These are phyloP conservation scores for Endotricha flammealis DNA, from an alignment of 2,888 invertebrate species.

Conservation along the genomic window DNA sequence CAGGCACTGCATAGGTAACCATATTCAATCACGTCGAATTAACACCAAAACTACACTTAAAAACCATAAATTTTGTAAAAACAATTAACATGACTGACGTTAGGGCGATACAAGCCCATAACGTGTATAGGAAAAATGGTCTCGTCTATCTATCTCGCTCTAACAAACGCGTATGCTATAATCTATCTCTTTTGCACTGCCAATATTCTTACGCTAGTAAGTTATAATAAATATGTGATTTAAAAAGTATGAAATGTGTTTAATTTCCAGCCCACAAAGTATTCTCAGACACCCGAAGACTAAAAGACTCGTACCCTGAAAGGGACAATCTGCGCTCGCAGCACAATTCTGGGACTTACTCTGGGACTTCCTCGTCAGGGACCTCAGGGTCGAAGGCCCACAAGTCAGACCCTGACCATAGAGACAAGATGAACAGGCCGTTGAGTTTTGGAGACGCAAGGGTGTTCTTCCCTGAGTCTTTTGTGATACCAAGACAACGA, in stretches of 20 bases:
- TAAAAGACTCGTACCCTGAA: slow-evolving; percentile 54
- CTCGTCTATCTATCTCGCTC: too few relatives aligned
- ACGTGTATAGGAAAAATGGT: too few relatives aligned
- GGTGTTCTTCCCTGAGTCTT: slow-evolving; percentile 73
- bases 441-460: slow-evolving; percentile 65
- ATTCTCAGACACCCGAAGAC: slow-evolving; percentile 51
- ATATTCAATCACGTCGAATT: too few relatives aligned
- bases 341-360: slow-evolving; percentile 62
- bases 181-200: too few relatives aligned
- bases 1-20: too few relatives aligned
- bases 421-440: slow-evolving; percentile 53
- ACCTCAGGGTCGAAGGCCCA: slow-evolving; percentile 68
- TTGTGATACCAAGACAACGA: slow-evolving; percentile 65
- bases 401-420: slow-evolving; percentile 42
- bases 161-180: too few relatives aligned
- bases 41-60: too few relatives aligned
- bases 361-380: slow-evolving; percentile 69
- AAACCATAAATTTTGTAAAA: too few relatives aligned
- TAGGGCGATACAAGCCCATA: too few relatives aligned
- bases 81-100: too few relatives aligned
- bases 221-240: too few relatives aligned
- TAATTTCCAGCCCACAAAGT: slow-evolving; percentile 61
- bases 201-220: too few relatives aligned
- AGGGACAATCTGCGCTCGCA: slow-evolving; percentile 54
- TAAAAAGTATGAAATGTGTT: background rate